Conservation (phyloP, 2,888 invertebrate species). For the Homarus gammarus region DNA sequence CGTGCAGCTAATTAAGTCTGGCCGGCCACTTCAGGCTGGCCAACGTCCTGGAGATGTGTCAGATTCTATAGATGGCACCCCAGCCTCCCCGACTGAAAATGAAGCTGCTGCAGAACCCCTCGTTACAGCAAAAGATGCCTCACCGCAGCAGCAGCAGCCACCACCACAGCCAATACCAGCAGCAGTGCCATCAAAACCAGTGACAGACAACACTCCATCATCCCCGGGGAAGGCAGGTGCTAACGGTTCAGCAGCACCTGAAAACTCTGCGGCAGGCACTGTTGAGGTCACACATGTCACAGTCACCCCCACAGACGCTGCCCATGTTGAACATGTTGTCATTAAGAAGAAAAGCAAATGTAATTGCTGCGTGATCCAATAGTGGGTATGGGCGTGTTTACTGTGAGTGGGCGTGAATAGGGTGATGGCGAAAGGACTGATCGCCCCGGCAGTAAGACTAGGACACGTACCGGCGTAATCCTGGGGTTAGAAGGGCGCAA, state of each 20-base stretch:
- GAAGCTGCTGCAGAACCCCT: conserved; percentile 77
- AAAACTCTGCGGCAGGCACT: conserved; percentile 79
- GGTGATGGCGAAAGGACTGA: conserved; percentile 11
- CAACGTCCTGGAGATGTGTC: conserved; percentile 79
- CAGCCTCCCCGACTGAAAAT: conserved; percentile 10
- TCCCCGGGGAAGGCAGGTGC: conserved; percentile 78
- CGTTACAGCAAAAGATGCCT: conserved; percentile 30
- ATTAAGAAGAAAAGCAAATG: conserved; percentile 97
- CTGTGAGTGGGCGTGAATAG: not conserved
- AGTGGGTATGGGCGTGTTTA: conserved; percentile 78
- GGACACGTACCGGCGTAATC: conserved; percentile 20
- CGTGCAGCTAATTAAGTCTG: conserved; percentile 94
- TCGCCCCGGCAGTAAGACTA: conserved; percentile 6
- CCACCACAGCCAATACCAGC: conserved; percentile 4
- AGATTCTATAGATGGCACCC: conserved; percentile 22
- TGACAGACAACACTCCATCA: not conserved
- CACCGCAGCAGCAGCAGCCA: conserved; percentile 52
- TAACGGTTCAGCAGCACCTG: conserved; percentile 80
- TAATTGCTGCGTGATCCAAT: conserved; percentile 96
- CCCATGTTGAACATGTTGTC: conserved; percentile 91
- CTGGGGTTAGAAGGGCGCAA: conserved; percentile 45
- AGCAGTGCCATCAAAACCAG: not conserved
- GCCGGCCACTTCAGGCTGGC: conserved; percentile 86
- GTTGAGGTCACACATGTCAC: conserved; percentile 87
- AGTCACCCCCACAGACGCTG: conserved; percentile 84